phyloP scores from a whole-genome alignment of 1,140 invertebrate species.

The Eupeodes corollae region DNA sequence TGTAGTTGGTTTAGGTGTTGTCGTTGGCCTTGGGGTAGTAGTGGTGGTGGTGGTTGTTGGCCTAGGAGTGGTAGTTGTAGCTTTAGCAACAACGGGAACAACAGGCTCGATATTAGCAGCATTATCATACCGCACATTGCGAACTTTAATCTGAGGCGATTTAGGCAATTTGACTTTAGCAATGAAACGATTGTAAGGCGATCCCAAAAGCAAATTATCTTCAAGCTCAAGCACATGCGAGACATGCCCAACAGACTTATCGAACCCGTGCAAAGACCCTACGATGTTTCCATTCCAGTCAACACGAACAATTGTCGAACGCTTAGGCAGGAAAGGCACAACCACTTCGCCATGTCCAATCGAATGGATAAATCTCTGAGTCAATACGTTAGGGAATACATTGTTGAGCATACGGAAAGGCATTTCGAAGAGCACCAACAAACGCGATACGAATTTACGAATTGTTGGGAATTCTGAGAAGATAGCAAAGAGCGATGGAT shows the following conservation, averaged over 20 bases:
- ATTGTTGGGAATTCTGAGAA: constrained; percentile 47
- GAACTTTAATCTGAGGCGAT: constrained; percentile 36
- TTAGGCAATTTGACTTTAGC: constrained; percentile 45
- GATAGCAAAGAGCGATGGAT: constrained; percentile 39
- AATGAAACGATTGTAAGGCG: constrained; percentile 56
- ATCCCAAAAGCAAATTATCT: constrained; percentile 45
- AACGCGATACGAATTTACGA: constrained; percentile 44
- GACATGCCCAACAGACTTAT: constrained; percentile 37
- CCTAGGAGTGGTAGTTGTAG: constrained; percentile 10
- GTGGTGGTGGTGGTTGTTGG: constrained; percentile 10
- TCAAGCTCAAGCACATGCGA: constrained; percentile 49
- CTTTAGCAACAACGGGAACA: constrained; percentile 2
- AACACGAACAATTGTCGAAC: constrained; percentile 44
- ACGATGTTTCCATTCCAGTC: constrained; percentile 54
- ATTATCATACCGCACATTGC: constrained; percentile 30
- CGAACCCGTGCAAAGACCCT: constrained; percentile 43
- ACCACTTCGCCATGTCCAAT: constrained; percentile 38
- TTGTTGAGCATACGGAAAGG: constrained; percentile 44
- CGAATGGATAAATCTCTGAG: constrained; percentile 34
- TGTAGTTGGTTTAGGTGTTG: constrained; percentile 12
- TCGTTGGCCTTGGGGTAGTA: constrained; percentile 12
- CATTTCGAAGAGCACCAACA: constrained; percentile 42
- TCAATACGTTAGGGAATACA: constrained; percentile 38
- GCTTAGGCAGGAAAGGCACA: constrained; percentile 26
- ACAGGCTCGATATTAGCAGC: constrained; percentile 24